Conservation (phyloP, 2,888 invertebrate genomes). For the Ypsolopha sequella region DNA sequence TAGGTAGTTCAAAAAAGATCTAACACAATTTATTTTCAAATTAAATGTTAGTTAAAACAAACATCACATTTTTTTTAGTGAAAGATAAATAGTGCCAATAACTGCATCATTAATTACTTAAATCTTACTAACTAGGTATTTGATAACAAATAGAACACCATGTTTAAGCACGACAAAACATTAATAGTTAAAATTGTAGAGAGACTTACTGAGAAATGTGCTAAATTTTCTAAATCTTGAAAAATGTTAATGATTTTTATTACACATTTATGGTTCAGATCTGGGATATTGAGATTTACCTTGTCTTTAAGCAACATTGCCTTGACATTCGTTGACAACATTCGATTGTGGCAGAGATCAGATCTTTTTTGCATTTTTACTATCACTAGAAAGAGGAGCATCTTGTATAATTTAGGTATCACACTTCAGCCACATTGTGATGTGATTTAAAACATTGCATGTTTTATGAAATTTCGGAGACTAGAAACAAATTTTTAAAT, state of each 20-base stretch:
- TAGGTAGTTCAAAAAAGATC: constrained; percentile 27
- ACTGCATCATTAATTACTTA: constrained; percentile 66
- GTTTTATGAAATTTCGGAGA: constrained; percentile 13
- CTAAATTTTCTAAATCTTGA: constrained; percentile 68
- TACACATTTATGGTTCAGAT: constrained; percentile 60
- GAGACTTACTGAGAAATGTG: constrained; percentile 72
- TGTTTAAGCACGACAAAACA: constrained; percentile 73
- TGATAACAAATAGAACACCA: constrained; percentile 73
- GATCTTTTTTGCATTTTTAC: constrained; percentile 39
- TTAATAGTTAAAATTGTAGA: constrained; percentile 72
- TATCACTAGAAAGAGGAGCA: constrained; percentile 57
- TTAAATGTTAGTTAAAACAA: background rate
- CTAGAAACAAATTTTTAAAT: constrained; percentile 40
- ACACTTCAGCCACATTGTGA: constrained; percentile 52
- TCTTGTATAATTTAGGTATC: constrained; percentile 43
- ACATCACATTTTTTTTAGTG: background rate
- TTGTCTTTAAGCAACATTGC: constrained; percentile 27
- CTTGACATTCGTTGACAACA: constrained; percentile 55
- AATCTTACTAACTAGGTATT: constrained; percentile 68
- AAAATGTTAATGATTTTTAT: constrained; percentile 42
- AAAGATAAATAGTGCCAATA: constrained; percentile 62
- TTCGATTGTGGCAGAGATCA: constrained; percentile 62
- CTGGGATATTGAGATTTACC: constrained; percentile 49
- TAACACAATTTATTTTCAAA: constrained; percentile 19
- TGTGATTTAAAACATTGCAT: background rate